Evolutionary conservation across 2,797 vertebrate genomes (phyloP).

Genomic region (Anguilla anguilla): DNA sequence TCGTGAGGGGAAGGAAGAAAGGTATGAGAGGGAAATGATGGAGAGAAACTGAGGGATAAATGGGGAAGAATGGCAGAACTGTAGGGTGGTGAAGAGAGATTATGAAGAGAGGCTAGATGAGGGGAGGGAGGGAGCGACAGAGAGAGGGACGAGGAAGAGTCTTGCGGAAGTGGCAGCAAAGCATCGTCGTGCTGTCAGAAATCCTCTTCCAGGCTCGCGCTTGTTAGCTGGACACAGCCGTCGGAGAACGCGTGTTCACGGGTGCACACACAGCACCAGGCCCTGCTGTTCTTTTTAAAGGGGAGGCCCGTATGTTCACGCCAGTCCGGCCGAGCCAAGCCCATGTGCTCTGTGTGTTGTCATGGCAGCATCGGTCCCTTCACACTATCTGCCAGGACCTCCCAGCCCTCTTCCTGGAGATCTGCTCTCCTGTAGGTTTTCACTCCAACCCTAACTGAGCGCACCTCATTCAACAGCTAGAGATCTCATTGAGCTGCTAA

Average conservation of each 20-base stretch:
- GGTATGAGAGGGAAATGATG: too few relatives aligned
- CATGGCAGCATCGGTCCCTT: neutral
- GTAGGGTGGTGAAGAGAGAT: conserved; percentile 41
- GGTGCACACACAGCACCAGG: neutral
- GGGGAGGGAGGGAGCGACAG: neutral
- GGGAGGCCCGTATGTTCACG: neutral
- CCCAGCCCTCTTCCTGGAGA: too few relatives aligned
- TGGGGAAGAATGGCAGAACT: conserved; percentile 28
- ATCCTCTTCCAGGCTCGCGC: conserved; percentile 47
- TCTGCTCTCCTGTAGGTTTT: too few relatives aligned
- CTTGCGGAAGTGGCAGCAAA: conserved; percentile 53
- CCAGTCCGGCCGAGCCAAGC: neutral
- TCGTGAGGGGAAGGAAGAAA: too few relatives aligned
- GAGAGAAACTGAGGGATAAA: too few relatives aligned
- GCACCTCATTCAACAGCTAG: too few relatives aligned
- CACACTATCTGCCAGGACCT: neutral
- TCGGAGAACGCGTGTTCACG: neutral
- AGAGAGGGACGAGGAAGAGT: conserved; percentile 23
- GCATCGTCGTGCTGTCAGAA: conserved; percentile 54
- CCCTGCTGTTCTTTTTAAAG: conserved; percentile 55
- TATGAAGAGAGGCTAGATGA: conserved; percentile 31
- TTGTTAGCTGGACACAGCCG: conserved; percentile 1
- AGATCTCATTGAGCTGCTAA: too few relatives aligned
- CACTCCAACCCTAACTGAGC: too few relatives aligned
- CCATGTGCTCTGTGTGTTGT: neutral